Conservation (phyloP, 2,888 invertebrate species). For the Trimorus sp. region DNA sequence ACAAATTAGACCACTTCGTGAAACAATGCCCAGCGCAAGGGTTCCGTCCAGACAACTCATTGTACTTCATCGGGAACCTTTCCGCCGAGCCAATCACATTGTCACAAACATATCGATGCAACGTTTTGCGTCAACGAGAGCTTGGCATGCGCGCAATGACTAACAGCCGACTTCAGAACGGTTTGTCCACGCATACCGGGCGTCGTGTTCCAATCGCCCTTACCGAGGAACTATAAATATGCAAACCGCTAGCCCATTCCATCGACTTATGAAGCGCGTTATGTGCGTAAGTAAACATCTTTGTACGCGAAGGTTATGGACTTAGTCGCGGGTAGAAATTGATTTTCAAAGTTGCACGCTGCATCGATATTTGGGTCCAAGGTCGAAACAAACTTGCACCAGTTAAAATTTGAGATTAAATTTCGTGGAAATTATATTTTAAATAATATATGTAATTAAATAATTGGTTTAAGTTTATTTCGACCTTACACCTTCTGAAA, state of each 20-base stretch:
- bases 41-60: background rate
- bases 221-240: conserved; percentile 58
- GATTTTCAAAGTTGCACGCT: too few relatives aligned
- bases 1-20: too few relatives aligned
- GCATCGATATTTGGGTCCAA: too few relatives aligned
- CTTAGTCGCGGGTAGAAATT: too few relatives aligned
- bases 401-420: too few relatives aligned
- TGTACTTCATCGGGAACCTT: conserved; percentile 9
- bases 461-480: too few relatives aligned
- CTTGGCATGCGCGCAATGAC: conserved; percentile 38
- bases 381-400: too few relatives aligned
- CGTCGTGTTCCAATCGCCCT: conserved; percentile 41
- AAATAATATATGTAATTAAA: too few relatives aligned
- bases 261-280: conserved; percentile 39
- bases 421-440: too few relatives aligned
- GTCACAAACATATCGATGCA: conserved; percentile 39
- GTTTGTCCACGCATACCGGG: conserved; percentile 47
- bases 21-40: too few relatives aligned
- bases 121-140: conserved; percentile 23
- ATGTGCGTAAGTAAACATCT: conserved; percentile 48
- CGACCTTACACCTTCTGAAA: too few relatives aligned
- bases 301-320: too few relatives aligned
- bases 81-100: conserved; percentile 1
- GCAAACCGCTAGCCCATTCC: conserved; percentile 52
- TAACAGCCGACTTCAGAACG: conserved; percentile 36